Evolutionary conservation across 2,888 invertebrate genomes (phyloP), one percentile per base, ranked within the genome.

Genomic region (Bellardia bayeri): DNA sequence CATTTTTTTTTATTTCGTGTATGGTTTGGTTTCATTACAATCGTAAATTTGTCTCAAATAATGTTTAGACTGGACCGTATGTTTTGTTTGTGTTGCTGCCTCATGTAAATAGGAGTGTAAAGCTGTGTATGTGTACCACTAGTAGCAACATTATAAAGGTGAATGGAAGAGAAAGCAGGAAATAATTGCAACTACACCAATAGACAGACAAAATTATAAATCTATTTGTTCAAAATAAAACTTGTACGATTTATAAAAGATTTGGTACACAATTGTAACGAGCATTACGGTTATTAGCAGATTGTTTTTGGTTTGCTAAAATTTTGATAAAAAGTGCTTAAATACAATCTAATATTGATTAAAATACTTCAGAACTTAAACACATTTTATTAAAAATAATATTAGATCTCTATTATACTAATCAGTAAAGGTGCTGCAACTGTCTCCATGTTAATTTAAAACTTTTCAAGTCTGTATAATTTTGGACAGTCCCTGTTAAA

Each of bases 81-180:
- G 11, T 23, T 49, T 51, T 49, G 51, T 13, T 54, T 16, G 33
- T 45, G 2, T 56, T 56, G 56, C 11, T 84, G 58, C 56, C 58
- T 45, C 56, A 49, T 40, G 51, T 71, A 40, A 4, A n/a, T 40
- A 14, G 51, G 23, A 7, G 56, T 79, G n/a, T 33, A 14, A n/a
- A 45, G 13, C 45, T 45, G 11, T 45, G 7, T 30, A 16, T 79
- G 45, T 72, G 2, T 56, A 23, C 13, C 37, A 45, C 30, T 58
- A 14, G n/a, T 37, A 9, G 58, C 16, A 54, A 40, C 8, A 61
- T 9, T 51, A 23, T 42, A 69, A 85, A 80, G 79, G 80, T 85
- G 85, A 85, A 85, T 85, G 80, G 66, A 83, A 87, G 83, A 87
- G 86, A 87, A 87, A 87, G 83, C 83, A 87, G 86, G 86, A 87